These are phyloP conservation scores for human (Homo sapiens) DNA, from an alignment of 2,113 vertebrate species.

Conservation along the genomic window GRCh38 chr3:175845501-175846000, in stretches of 20 bases:
- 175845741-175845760: not conserved
- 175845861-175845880: not conserved
- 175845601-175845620: not conserved
- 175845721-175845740: not conserved
- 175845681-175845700: not conserved
- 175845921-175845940: not conserved
- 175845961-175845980: not conserved
- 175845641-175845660: not conserved
- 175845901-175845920: not conserved
- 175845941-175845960: not conserved
- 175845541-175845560: not conserved
- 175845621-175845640: not conserved
- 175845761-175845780: not conserved
- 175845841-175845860: not conserved
- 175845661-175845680: not conserved
- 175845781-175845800: not conserved
- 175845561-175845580: not conserved
- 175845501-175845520: not conserved
- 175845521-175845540: not conserved
- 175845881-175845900: not conserved
- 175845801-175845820: not conserved
- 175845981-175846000: not conserved
- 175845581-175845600: not conserved
- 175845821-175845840: not conserved
- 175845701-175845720: not conserved